Evolutionary conservation across 2,797 vertebrate species (phyloP).

Genomic region (Arvicola amphibius): DNA sequence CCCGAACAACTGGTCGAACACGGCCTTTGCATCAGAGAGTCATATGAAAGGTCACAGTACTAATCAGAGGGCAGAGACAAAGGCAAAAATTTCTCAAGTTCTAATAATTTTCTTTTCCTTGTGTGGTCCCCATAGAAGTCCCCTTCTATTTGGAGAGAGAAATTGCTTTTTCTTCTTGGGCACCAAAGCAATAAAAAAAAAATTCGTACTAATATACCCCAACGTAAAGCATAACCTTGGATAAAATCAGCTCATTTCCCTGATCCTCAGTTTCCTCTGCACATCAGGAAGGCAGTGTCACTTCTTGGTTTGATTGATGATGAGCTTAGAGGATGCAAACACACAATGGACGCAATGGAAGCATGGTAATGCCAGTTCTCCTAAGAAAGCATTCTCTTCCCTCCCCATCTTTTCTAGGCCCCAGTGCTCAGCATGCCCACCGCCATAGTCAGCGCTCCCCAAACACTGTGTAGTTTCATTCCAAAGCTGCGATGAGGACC

Average conservation of each 20-base stretch:
- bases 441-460: constrained; percentile 47
- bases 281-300: not conserved
- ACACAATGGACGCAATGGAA: not conserved
- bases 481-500: not conserved
- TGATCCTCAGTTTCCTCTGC: not conserved
- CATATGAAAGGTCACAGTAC: not conserved
- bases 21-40: not conserved
- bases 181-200: constrained; percentile 36
- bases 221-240: constrained; percentile 17
- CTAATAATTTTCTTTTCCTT: constrained; percentile 1
- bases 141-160: constrained; percentile 53
- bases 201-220: not conserved
- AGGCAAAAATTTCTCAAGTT: constrained; percentile 13
- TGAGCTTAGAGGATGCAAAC: not conserved
- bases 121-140: constrained; percentile 18
- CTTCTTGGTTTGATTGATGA: not conserved
- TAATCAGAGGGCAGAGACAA: constrained; percentile 32
- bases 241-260: not conserved
- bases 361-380: not conserved
- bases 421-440: not conserved
- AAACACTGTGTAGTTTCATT: not conserved
- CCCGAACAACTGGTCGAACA: not conserved
- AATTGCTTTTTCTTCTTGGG: constrained; percentile 60
- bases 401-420: not conserved
- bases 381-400: not conserved